Percentiles rank a stretch among this genome's conserved stretches.
phyloP scores from a whole-genome alignment of 2,888 invertebrate species.

The Hemaris fuciformis region DNA sequence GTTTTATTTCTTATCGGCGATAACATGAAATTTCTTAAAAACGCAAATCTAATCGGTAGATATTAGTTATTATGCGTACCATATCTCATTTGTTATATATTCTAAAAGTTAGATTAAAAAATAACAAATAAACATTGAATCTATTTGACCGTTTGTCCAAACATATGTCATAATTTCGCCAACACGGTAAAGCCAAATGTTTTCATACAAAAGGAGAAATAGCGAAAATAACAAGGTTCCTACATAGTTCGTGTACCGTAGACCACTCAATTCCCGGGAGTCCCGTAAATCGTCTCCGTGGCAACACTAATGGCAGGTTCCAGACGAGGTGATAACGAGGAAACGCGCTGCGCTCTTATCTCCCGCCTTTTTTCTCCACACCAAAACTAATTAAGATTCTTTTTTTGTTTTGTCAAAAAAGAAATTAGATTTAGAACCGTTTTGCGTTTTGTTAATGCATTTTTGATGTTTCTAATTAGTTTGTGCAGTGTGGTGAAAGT shows the following conservation, averaged over 20 bases:
- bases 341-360: conserved; percentile 71
- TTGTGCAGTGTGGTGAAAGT: conserved; percentile 9
- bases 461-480: conserved; percentile 64
- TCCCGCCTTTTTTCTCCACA: conserved; percentile 59
- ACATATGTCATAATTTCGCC: too few species aligned
- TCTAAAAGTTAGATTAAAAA: too few species aligned
- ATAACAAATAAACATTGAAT: too few species aligned
- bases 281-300: not conserved
- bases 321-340: conserved; percentile 66
- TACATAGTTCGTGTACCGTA: not conserved
- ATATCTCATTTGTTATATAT: too few species aligned
- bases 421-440: conserved; percentile 65
- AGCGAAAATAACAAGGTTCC: not conserved
- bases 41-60: too few species aligned
- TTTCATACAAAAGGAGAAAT: not conserved
- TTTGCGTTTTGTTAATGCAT: conserved; percentile 60
- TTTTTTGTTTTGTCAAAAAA: conserved; percentile 63
- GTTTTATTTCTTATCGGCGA: too few species aligned
- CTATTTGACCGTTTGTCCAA: too few species aligned
- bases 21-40: too few species aligned
- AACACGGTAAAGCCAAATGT: too few species aligned
- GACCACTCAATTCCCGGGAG: conserved; percentile 35
- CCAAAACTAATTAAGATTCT: conserved; percentile 73
- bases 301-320: conserved; percentile 28
- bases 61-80: too few species aligned